A percentile compares a stretch with the other conserved stretches of the same genome.
These are phyloP conservation scores for Himalopsyche japonica DNA, from an alignment of 2,888 invertebrate species.

Conservation along the genomic window DNA sequence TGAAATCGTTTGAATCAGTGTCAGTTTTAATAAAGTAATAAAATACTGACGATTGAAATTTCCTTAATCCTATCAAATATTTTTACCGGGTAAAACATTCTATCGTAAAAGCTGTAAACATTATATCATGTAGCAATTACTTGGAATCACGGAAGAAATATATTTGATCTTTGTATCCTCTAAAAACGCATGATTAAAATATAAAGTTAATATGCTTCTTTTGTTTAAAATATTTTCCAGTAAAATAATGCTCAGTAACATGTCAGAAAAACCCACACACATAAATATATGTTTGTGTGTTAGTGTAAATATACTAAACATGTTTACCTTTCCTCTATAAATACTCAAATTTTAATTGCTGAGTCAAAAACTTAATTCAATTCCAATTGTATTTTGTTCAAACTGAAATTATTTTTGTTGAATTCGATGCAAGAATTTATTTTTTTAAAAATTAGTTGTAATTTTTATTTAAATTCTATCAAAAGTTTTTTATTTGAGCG, in stretches of 20 bases:
- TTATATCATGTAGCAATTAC: neutral
- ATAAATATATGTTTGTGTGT: too few species aligned
- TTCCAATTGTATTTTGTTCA: too few species aligned
- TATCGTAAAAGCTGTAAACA: neutral
- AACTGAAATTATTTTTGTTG: too few species aligned
- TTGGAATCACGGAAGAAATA: neutral
- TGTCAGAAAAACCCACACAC: too few species aligned
- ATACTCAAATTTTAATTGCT: too few species aligned
- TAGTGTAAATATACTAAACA: too few species aligned
- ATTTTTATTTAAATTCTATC: too few species aligned
- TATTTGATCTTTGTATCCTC: neutral
- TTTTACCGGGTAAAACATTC: neutral
- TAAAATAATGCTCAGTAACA: neutral
- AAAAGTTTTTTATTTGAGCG: too few species aligned
- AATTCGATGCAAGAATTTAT: too few species aligned
- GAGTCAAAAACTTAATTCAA: too few species aligned
- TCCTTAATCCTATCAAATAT: neutral
- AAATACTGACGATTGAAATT: neutral
- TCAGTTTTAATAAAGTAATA: neutral
- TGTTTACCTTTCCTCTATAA: too few species aligned
- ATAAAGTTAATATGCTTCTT: neutral
- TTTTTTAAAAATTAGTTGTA: too few species aligned
- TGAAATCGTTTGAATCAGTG: neutral
- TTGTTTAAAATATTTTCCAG: neutral
- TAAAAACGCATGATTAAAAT: neutral